Evolutionary conservation across 2,113 vertebrate genomes (phyloP).

Genomic region (Gopherus flavomarginatus): DNA sequence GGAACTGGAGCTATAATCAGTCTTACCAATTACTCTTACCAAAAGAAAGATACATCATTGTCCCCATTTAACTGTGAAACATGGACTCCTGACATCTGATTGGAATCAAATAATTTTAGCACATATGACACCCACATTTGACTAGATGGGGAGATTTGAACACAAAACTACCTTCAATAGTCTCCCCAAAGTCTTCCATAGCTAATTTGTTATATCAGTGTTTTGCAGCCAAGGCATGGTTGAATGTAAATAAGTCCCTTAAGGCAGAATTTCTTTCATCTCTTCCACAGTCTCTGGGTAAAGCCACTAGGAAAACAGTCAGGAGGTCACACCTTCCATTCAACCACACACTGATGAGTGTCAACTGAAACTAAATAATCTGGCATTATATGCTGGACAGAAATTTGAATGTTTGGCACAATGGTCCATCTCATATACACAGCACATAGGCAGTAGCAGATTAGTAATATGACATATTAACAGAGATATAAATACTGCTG

Average conservation of each 20-base stretch:
- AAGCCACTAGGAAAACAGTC: background rate
- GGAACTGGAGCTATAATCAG: background rate
- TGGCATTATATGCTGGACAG: background rate
- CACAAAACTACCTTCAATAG: background rate
- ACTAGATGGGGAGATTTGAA: background rate
- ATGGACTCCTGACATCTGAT: fast-evolving
- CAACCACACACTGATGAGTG: background rate
- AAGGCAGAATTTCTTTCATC: background rate
- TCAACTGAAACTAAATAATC: background rate
- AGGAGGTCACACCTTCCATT: background rate
- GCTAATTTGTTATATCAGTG: background rate
- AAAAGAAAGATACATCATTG: background rate
- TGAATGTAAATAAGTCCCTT: background rate
- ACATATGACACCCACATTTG: background rate
- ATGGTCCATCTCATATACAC: background rate
- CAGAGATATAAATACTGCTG: background rate
- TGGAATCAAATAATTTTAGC: background rate
- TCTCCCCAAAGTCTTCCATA: background rate
- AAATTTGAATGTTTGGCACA: background rate
- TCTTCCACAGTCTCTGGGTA: background rate
- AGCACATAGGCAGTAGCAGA: background rate
- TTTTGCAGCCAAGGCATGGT: background rate
- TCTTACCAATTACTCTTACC: background rate
- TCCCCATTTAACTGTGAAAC: background rate
- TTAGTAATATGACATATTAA: background rate